A percentile compares a stretch with the other conserved stretches of the same genome.
These are phyloP conservation scores for Hirtodrosophila cameraria DNA, from an alignment of 2,888 invertebrate genomes.

Conservation along the genomic window DNA sequence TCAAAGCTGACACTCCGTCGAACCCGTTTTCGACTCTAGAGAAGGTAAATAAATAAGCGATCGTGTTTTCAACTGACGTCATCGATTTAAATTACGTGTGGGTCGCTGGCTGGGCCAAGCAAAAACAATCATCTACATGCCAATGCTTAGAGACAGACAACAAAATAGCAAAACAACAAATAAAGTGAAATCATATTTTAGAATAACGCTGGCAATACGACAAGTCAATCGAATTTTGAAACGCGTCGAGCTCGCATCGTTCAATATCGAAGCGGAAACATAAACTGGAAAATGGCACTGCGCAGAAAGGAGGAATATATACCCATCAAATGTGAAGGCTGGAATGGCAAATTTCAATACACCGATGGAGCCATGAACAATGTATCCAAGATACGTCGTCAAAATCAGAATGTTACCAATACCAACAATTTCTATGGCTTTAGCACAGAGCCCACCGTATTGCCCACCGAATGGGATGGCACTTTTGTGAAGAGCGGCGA, in stretches of 20 bases:
- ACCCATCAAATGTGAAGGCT: constrained; percentile 84
- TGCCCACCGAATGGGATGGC: constrained; percentile 83
- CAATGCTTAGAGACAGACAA: constrained; percentile 51
- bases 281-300: constrained; percentile 71
- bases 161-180: no score
- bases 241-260: constrained; percentile 48
- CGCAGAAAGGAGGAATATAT: constrained; percentile 82
- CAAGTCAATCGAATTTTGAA: constrained; percentile 61
- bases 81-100: constrained; percentile 51
- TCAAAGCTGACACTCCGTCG: constrained; percentile 26
- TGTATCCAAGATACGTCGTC: constrained; percentile 81
- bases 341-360: constrained; percentile 83
- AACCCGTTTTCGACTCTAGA: constrained; percentile 34
- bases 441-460: constrained; percentile 77
- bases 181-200: constrained; percentile 74
- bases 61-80: constrained; percentile 41
- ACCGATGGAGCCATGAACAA: constrained; percentile 79
- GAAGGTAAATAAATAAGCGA: constrained; percentile 21
- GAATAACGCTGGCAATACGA: constrained; percentile 48
- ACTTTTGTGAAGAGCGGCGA: constrained; percentile 82
- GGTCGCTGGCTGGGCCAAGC: constrained; percentile 29
- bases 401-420: constrained; percentile 82
- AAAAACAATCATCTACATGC: constrained; percentile 57
- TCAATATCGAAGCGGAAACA: constrained; percentile 6
- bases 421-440: constrained; percentile 82